Base-by-base conservation (phyloP, 2,888 invertebrate species). In the Catocala sponsa region DNA sequence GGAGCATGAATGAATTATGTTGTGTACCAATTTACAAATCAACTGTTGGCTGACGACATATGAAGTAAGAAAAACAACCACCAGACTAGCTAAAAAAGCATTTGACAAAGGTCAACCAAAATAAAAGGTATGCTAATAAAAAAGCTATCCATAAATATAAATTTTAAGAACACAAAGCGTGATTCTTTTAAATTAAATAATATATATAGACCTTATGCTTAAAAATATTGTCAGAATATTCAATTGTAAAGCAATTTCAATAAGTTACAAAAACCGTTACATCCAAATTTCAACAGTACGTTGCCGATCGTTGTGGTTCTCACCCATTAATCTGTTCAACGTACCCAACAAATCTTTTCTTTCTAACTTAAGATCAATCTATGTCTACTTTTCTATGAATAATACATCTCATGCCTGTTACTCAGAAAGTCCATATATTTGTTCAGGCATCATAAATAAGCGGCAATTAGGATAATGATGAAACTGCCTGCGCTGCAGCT, bases 291-390 rank as follows among this genome's bases (percentile, higher is more conserved):
- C 83, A 89, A 80, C 79, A 85, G 65, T 52, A 68, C 75, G 72
- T 48, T 60, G 49, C 38, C 53, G 49, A 44, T 50, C 25, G 6
- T 42, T 71, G 76, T 80, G 82, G 80, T 80, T 80, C 57, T 80
- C 75, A 70, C 67, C 83, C 87, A 89, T 91, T 85, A 82, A 85
- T 91, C 86, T 83, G 74, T 68, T 70, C 69, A 70, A 68, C 67
- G 81, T 85, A 86, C 85, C 84, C 81, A 81, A 91, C 88, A 91
- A 92, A 92, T 92, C 91, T 89, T 89, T 84, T 87, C 83, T 82
- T 72, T 69, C 76, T 77, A 80, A 79, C 83, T 86, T 80, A 83
- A 85, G 84, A 90, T 90, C 86, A 83, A 90, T 89, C 83, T 74
- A 75, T 71, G 83, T 82, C 83, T 81, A 75, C 78, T 82, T 70